phyloP scores from a whole-genome alignment of 1,140 invertebrate genomes.

The Eupristina koningsbergeri region DNA sequence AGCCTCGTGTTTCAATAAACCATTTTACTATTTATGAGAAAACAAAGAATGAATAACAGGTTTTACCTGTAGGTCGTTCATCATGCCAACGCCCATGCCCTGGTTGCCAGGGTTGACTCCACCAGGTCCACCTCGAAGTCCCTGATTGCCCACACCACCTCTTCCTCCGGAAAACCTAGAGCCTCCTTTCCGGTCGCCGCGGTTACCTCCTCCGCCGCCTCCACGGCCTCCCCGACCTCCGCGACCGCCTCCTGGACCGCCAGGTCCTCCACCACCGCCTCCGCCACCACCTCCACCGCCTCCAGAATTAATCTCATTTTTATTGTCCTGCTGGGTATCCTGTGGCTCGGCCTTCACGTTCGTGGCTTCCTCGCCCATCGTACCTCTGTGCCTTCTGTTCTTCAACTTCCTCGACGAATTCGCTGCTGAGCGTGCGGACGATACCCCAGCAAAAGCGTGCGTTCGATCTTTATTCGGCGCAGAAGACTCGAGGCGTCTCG shows the following conservation, averaged over 20 bases:
- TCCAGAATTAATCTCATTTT: conserved; percentile 56
- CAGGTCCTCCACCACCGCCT: background rate
- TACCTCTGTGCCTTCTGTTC: too few relatives aligned
- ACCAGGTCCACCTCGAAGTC: conserved; percentile 57
- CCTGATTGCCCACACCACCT: conserved; percentile 55
- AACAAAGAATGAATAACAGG: too few relatives aligned
- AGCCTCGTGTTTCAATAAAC: background rate
- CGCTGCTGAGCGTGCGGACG: background rate
- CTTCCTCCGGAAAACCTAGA: conserved; percentile 62
- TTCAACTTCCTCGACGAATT: conserved; percentile 38
- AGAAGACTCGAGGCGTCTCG: background rate
- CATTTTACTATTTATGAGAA: too few relatives aligned
- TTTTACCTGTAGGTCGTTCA: conserved; percentile 49
- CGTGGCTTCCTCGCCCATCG: conserved; percentile 61
- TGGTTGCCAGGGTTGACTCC: conserved; percentile 54
- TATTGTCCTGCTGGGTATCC: conserved; percentile 60
- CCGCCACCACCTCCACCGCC: conserved; percentile 53
- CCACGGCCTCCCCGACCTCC: background rate
- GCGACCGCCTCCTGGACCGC: conserved; percentile 50
- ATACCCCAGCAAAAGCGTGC: background rate
- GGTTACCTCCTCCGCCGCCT: conserved; percentile 54
- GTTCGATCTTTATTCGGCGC: background rate
- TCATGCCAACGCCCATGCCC: conserved; percentile 49
- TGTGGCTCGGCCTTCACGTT: conserved; percentile 59
- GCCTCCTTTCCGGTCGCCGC: conserved; percentile 63